Percentiles rank a stretch among this genome's conserved stretches.
These are phyloP conservation scores for Sorex maritimensis DNA, from an alignment of 2,797 vertebrate genomes.

Conservation along the genomic window DNA sequence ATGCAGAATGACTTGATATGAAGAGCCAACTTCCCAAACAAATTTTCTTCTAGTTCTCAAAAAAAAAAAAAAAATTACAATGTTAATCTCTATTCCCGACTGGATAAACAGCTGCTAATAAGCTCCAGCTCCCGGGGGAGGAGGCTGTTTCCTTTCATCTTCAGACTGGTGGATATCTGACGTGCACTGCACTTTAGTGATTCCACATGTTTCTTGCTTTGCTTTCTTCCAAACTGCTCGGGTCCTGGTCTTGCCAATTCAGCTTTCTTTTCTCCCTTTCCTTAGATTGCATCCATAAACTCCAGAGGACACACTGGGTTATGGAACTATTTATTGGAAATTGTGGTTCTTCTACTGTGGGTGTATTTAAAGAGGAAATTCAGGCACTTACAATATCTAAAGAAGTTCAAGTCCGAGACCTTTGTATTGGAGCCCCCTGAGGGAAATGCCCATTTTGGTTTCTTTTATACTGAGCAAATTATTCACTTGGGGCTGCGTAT, in stretches of 20 bases:
- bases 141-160: conserved; percentile 85
- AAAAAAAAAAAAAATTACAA: conserved; percentile 87
- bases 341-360: not conserved
- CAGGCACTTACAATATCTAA: conserved; percentile 17
- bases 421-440: conserved; percentile 25
- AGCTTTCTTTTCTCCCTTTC: conserved; percentile 31
- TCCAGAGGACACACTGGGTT: not conserved
- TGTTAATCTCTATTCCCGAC: conserved; percentile 86
- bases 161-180: conserved; percentile 77
- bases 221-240: conserved; percentile 57
- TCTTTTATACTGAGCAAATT: conserved; percentile 77
- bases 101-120: conserved; percentile 89
- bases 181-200: conserved; percentile 66
- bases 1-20: conserved; percentile 81
- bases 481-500: conserved; percentile 66
- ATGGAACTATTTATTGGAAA: conserved; percentile 3
- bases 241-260: conserved; percentile 41
- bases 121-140: conserved; percentile 81
- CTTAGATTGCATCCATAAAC: not conserved
- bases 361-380: conserved; percentile 65
- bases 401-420: not conserved
- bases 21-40: conserved; percentile 90
- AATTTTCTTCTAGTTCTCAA: conserved; percentile 88
- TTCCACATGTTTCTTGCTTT: conserved; percentile 74
- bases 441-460: conserved; percentile 65